Percentiles rank a stretch among this genome's conserved stretches.
Conservation (phyloP, 23 tunicate genomes). For the Clavelina lepadiformis region DNA sequence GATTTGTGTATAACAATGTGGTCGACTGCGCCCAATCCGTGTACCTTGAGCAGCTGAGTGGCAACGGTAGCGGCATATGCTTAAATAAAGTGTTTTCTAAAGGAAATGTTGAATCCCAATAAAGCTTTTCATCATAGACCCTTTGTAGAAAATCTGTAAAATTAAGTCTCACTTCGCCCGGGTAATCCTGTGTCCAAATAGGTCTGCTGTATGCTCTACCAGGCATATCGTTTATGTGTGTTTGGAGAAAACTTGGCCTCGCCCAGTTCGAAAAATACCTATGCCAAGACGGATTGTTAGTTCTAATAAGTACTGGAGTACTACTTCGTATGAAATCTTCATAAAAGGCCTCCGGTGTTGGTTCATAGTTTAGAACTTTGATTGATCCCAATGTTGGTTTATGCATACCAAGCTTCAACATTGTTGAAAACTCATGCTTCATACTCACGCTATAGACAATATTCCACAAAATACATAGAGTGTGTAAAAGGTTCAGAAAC, state of each 20-base stretch:
- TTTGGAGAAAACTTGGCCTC: not conserved
- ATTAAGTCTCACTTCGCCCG: slow-evolving; percentile 12
- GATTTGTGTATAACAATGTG: slow-evolving; percentile 11
- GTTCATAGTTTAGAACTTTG: slow-evolving; percentile 20
- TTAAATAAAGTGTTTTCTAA: not conserved
- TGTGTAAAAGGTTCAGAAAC: too few relatives aligned
- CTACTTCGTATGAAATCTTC: slow-evolving; percentile 7
- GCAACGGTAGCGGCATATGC: slow-evolving; percentile 18
- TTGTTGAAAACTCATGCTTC: too few relatives aligned
- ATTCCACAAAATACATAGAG: too few relatives aligned
- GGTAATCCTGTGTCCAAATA: slow-evolving; percentile 22
- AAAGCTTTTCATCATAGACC: not conserved
- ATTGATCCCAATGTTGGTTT: not conserved
- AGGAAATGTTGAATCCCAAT: slow-evolving; percentile 33
- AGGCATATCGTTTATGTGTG: not conserved
- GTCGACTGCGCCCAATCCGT: not conserved
- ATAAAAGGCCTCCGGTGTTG: slow-evolving; percentile 16
- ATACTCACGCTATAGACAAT: too few relatives aligned
- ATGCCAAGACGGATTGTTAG: slow-evolving; percentile 3
- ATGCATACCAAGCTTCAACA: not conserved
- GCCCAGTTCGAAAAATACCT: not conserved
- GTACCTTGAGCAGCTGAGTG: not conserved
- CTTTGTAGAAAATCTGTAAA: slow-evolving; percentile 10
- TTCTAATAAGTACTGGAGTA: slow-evolving; percentile 20
- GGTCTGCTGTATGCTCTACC: slow-evolving; percentile 27